Evolutionary conservation across 1,140 invertebrate species (phyloP), one percentile per base, ranked within the genome.

Genomic region (Daktulosphaira vitifoliae): DNA sequence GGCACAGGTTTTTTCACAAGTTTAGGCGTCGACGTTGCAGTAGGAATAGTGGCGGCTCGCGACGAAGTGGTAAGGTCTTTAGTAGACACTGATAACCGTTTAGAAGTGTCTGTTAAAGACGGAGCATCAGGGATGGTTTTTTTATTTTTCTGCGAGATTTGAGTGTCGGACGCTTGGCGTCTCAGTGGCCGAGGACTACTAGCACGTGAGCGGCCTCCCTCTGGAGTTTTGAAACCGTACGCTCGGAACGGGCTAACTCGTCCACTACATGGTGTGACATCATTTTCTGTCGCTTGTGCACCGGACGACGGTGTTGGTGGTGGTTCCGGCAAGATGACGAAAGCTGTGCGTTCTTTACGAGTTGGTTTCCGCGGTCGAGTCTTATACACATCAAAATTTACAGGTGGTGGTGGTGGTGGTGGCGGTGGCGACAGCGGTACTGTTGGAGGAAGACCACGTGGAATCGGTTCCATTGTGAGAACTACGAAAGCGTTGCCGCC

Each of bases 281-380:
- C 5, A 49, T 18, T 18, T 5, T 5, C 29, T n/a, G n/a, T n/a
- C n/a, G n/a, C n/a, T n/a, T n/a, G n/a, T 11, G 11, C 29, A 11
- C 11, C 25, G n/a, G 16, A 1, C 22, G 8, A 9, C 5, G 13
- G 48, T 2, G 18, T 6, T 2, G 46, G 33, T 2, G 38, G 48
- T 5, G 48, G 64, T 16, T 51, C 48, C 26, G 48, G 64, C 4
- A 65, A 18, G n/a, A 51, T n/a, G 48, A 65, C 48, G 15, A 51
- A 52, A 15, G 50, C 48, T 0, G 29, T 33, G 11, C 48, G 64
- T n/a, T 65, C 48, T 3, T 65, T 50, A 18, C 48, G 64, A 5
- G 46, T 49, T 8, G 46, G 22, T 18, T 18, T 49, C 0, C 20
- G 38, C 8, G 64, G 18, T 15, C 25, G 25, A n/a, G 29, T 25